phyloP scores from a whole-genome alignment of 64 coral and sea anemone genomes.

The Stylophora pistillata region DNA sequence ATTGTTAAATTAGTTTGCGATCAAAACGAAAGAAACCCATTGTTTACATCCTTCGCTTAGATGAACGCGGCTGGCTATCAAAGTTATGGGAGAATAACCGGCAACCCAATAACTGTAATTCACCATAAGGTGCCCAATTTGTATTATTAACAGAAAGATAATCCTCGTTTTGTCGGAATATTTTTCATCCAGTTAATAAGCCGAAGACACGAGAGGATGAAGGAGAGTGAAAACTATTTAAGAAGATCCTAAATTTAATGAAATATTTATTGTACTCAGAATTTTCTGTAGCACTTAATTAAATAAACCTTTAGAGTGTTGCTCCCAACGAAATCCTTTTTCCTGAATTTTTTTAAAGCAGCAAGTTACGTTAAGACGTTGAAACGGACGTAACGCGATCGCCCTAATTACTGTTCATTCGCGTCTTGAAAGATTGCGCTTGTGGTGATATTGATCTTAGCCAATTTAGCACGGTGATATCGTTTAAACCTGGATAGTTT shows the following conservation, averaged over 20 bases:
- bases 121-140: not conserved
- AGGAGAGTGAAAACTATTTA: conserved; percentile 15
- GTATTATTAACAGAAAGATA: conserved; percentile 1
- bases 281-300: conserved; percentile 1
- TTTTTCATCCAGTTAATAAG: not conserved
- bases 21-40: not conserved
- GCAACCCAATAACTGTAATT: not conserved
- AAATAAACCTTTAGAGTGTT: not conserved
- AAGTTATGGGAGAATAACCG: not conserved
- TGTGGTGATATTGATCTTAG: conserved; percentile 24
- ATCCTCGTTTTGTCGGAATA: conserved; percentile 11
- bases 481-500: not conserved
- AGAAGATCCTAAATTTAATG: conserved; percentile 17
- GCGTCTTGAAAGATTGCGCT: conserved; percentile 23
- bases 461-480: not conserved
- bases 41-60: not conserved
- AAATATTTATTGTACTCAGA: conserved; percentile 45
- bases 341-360: not conserved
- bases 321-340: too few species aligned
- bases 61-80: not conserved
- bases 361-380: not conserved
- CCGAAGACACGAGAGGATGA: not conserved
- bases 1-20: conserved; percentile 9
- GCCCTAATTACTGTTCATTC: conserved; percentile 18
- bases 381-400: not conserved